A percentile compares a stretch with the other conserved stretches of the same genome.
Evolutionary conservation across 2,888 invertebrate species (phyloP).

Genomic region (Hemistola chrysoprasaria): DNA sequence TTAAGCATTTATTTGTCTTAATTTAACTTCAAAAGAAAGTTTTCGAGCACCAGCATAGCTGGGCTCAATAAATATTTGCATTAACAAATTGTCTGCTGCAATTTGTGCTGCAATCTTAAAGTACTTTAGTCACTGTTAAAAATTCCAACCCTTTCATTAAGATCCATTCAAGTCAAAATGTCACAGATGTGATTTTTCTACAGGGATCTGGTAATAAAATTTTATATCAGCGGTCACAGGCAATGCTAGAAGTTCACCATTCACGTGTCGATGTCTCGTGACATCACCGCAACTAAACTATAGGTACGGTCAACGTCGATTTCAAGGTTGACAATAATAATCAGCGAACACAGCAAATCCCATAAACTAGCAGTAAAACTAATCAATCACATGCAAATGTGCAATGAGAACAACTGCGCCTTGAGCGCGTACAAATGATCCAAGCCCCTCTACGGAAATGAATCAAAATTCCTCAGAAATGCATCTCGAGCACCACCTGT

Average conservation of each 20-base stretch:
- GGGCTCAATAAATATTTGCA: conserved; percentile 10
- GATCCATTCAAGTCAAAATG: too few relatives aligned
- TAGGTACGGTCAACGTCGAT: conserved; percentile 30
- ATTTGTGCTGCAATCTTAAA: too few relatives aligned
- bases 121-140: too few relatives aligned
- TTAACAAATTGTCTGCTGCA: conserved; percentile 8
- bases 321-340: conserved; percentile 40
- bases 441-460: conserved; percentile 16
- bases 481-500: conserved; percentile 24
- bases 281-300: conserved; percentile 39
- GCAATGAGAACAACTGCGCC: conserved; percentile 13
- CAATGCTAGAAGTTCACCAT: conserved; percentile 1
- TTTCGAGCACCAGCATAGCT: conserved; percentile 12
- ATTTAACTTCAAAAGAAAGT: too few relatives aligned
- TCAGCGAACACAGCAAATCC: conserved; percentile 35
- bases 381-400: conserved; percentile 37
- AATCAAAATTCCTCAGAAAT: conserved; percentile 10
- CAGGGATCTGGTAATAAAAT: too few relatives aligned
- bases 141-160: too few relatives aligned
- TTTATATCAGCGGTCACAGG: conserved; percentile 5
- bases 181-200: too few relatives aligned
- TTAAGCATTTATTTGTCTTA: too few relatives aligned
- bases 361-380: conserved; percentile 33
- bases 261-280: conserved; percentile 48
- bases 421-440: conserved; percentile 4